Conservation (phyloP, 2,113 vertebrate species). For the Pagrus major region DNA sequence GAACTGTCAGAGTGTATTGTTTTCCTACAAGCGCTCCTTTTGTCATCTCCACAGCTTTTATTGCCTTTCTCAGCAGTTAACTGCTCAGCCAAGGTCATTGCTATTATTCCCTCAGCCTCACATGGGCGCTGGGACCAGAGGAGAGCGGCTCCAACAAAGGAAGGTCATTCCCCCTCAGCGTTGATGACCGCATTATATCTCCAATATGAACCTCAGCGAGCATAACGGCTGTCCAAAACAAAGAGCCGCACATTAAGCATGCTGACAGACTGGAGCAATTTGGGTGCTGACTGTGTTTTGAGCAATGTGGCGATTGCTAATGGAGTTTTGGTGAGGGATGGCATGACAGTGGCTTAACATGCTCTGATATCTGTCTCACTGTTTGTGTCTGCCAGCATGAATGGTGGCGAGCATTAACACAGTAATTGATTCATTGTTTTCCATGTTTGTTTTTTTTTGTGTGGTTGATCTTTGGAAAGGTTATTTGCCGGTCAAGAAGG, state of each 20-base stretch:
- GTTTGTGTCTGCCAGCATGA: conserved; percentile 20
- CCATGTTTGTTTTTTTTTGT: background rate
- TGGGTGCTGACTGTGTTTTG: background rate
- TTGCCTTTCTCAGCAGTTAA: conserved; percentile 84
- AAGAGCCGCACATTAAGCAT: conserved; percentile 38
- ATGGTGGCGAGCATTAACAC: background rate
- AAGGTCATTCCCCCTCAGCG: conserved; percentile 71
- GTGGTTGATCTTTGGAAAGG: conserved; percentile 1
- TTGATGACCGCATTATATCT: conserved; percentile 64
- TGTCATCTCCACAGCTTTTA: conserved; percentile 77
- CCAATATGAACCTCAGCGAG: conserved; percentile 47
- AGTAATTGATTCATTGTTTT: background rate
- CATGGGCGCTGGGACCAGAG: conserved; percentile 25
- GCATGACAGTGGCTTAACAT: conserved; percentile 5
- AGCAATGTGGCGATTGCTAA: conserved; percentile 10
- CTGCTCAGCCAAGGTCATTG: conserved; percentile 75
- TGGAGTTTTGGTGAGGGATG: conserved; percentile 37
- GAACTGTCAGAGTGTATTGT: conserved; percentile 82
- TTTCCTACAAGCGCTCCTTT: conserved; percentile 74
- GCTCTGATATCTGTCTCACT: conserved; percentile 10
- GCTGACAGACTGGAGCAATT: conserved; percentile 31
- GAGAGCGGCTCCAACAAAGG: conserved; percentile 65
- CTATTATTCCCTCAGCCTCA: conserved; percentile 67
- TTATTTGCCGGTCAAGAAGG: conserved; percentile 35
- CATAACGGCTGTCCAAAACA: conserved; percentile 52